These are phyloP conservation scores for Oreochromis mossambicus DNA, from an alignment of 2,797 vertebrate genomes.

Conservation along the genomic window DNA sequence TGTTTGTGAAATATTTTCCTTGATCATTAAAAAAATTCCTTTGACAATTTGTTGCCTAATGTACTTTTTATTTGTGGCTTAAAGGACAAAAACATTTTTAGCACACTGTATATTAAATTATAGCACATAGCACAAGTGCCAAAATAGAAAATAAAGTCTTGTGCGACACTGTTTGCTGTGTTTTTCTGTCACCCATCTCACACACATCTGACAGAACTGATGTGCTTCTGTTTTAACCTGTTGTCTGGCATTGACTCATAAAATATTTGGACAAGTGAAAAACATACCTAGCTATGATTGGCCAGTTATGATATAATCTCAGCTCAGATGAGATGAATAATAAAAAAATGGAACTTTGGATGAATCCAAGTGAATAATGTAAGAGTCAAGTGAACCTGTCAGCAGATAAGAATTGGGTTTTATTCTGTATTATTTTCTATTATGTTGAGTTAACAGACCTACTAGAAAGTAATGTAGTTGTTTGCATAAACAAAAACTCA, in stretches of 20 bases:
- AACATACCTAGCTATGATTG: background rate
- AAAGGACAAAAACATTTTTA: background rate
- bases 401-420: background rate
- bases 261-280: background rate
- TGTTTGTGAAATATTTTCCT: background rate
- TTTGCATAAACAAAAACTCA: background rate
- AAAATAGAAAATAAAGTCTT: background rate
- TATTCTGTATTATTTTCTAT: background rate
- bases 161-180: background rate
- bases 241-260: background rate
- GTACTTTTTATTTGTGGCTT: background rate
- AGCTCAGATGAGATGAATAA: background rate
- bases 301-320: background rate
- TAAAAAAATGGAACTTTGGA: background rate
- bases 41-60: background rate
- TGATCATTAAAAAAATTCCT: background rate
- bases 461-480: background rate
- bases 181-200: background rate
- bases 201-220: background rate
- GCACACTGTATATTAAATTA: background rate
- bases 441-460: background rate
- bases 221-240: background rate
- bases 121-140: background rate
- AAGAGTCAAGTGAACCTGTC: background rate
- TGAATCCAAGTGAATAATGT: background rate